Evolutionary conservation across 1,140 invertebrate genomes (phyloP).

Genomic region (Drosophila bipectinata): DNA sequence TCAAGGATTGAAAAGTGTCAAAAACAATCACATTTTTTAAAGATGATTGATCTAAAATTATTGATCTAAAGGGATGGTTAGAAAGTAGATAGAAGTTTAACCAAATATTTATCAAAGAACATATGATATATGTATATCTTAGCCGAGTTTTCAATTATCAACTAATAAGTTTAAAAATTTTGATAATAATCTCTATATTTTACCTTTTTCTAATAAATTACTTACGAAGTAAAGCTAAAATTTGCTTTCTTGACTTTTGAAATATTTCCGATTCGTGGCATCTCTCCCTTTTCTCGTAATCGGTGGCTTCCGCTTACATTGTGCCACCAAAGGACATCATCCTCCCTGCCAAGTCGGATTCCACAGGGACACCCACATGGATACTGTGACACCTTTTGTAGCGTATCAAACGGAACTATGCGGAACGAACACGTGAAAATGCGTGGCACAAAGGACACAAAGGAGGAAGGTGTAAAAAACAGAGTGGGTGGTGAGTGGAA

Average conservation of each 20-base stretch:
- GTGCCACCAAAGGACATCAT: slow-evolving; percentile 32
- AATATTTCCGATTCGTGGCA: background rate
- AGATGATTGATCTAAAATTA: too few species aligned
- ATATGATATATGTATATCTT: too few species aligned
- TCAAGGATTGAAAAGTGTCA: background rate
- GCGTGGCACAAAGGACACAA: slow-evolving; percentile 51
- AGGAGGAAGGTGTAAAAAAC: slow-evolving; percentile 6
- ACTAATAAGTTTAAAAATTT: too few species aligned
- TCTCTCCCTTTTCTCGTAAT: slow-evolving; percentile 19
- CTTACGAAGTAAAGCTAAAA: too few species aligned
- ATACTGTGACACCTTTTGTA: slow-evolving; percentile 71
- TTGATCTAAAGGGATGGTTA: too few species aligned
- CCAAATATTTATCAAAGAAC: too few species aligned
- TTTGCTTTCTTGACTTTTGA: background rate
- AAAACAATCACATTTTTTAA: background rate
- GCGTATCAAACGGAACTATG: slow-evolving; percentile 80
- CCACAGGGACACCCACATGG: slow-evolving; percentile 23
- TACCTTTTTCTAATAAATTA: too few species aligned
- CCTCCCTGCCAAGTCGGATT: slow-evolving; percentile 6
- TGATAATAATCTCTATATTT: too few species aligned
- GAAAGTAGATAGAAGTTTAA: too few species aligned
- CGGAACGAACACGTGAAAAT: slow-evolving; percentile 80
- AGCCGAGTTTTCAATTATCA: too few species aligned
- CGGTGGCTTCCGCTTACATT: slow-evolving; percentile 42
- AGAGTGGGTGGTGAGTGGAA: background rate